Conservation (phyloP, 2,797 vertebrate species). For the Erethizon dorsatum region DNA sequence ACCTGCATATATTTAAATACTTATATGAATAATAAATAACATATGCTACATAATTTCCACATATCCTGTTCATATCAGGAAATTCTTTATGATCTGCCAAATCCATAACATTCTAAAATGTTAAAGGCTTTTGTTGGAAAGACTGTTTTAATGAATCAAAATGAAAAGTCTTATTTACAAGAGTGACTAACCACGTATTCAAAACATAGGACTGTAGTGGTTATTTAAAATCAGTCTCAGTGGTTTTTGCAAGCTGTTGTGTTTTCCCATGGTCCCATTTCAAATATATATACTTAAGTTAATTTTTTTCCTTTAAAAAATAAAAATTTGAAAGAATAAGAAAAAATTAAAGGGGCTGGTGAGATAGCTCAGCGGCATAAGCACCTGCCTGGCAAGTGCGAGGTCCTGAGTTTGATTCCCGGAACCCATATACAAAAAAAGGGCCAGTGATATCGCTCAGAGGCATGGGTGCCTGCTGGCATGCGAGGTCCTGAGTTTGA, state of each 20-base stretch:
- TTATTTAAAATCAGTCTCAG: constrained; percentile 59
- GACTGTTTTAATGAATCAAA: constrained; percentile 62
- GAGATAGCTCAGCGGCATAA: too few species aligned
- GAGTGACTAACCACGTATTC: constrained; percentile 38
- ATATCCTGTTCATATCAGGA: neutral
- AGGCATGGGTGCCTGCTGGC: too few species aligned
- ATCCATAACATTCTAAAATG: constrained; percentile 33
- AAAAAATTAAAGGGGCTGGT: neutral
- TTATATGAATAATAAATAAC: constrained; percentile 23
- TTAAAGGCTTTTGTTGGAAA: constrained; percentile 35
- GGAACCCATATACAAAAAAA: too few species aligned
- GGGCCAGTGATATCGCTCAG: too few species aligned
- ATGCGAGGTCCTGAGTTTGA: too few species aligned
- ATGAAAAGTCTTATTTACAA: constrained; percentile 59
- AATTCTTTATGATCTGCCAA: constrained; percentile 21
- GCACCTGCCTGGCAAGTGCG: too few species aligned
- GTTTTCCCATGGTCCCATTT: neutral
- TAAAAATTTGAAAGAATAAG: constrained; percentile 53
- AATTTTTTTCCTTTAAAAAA: constrained; percentile 31
- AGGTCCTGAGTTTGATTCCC: too few species aligned
- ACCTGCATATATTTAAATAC: neutral
- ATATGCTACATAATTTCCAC: neutral
- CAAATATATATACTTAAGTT: neutral
- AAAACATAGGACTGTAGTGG: constrained; percentile 36
- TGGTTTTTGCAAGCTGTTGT: constrained; percentile 50